Conservation (phyloP, 2,113 vertebrate species). For the Hymenochirus boettgeri region DNA sequence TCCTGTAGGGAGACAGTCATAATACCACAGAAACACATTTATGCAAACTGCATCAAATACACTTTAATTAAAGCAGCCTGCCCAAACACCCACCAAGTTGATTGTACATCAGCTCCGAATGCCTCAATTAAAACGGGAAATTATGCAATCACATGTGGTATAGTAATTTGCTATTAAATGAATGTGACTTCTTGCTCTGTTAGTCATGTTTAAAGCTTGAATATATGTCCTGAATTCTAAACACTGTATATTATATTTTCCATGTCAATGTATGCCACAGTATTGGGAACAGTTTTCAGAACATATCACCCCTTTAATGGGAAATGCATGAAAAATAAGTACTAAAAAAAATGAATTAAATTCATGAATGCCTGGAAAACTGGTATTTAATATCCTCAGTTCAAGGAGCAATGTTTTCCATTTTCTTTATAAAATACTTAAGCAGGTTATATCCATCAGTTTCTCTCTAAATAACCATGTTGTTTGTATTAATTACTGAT, state of each 20-base stretch:
- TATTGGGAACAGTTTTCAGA: too few relatives aligned
- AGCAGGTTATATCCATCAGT: too few relatives aligned
- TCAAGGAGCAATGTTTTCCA: too few relatives aligned
- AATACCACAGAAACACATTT: conserved; percentile 25
- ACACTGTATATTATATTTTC: conserved; percentile 20
- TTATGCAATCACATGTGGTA: conserved; percentile 35
- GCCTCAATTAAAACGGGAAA: conserved; percentile 37
- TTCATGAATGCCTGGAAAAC: too few relatives aligned
- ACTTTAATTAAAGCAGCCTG: conserved; percentile 33
- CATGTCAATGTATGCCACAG: neutral
- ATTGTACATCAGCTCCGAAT: conserved; percentile 38
- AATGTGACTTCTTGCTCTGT: conserved; percentile 30
- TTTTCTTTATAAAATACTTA: too few relatives aligned
- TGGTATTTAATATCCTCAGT: too few relatives aligned
- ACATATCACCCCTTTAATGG: too few relatives aligned
- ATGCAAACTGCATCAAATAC: conserved; percentile 12
- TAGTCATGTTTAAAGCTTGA: conserved; percentile 27
- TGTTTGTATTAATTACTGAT: too few relatives aligned
- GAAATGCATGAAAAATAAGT: too few relatives aligned
- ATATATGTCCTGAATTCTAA: conserved; percentile 21
- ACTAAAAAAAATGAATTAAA: too few relatives aligned
- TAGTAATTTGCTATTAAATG: conserved; percentile 33
- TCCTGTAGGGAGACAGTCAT: conserved; percentile 21
- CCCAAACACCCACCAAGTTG: conserved; percentile 27
- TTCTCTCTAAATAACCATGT: too few relatives aligned